Conservation (phyloP, 2,888 invertebrate genomes). For the Eumerus sabulonum region DNA sequence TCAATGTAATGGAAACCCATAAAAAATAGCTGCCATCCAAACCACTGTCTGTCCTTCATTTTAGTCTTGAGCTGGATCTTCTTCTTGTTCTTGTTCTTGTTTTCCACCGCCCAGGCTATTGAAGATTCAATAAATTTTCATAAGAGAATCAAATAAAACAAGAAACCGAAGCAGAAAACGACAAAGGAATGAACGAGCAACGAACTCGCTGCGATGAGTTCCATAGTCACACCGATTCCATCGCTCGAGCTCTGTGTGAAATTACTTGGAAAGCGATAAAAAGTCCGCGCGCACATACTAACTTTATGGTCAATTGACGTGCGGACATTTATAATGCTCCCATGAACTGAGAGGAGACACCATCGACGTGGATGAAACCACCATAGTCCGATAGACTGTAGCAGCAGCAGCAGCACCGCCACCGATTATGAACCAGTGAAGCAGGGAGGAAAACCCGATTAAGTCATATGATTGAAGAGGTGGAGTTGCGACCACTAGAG, state of each 20-base stretch:
- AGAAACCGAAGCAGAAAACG: not conserved
- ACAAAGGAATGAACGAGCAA: not conserved
- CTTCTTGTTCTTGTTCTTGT: slow-evolving; percentile 14
- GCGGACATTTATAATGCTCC: slow-evolving; percentile 65
- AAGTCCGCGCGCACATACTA: slow-evolving; percentile 59
- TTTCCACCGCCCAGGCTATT: slow-evolving; percentile 56
- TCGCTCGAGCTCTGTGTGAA: slow-evolving; percentile 53
- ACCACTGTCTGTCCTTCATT: too few relatives aligned
- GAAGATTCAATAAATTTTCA: slow-evolving; percentile 68
- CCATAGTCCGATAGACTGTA: too few relatives aligned
- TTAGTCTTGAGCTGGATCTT: slow-evolving; percentile 7
- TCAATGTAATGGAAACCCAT: slow-evolving; percentile 69
- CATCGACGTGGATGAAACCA: too few relatives aligned
- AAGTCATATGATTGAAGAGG: slow-evolving; percentile 41
- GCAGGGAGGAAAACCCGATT: slow-evolving; percentile 56
- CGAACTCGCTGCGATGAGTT: not conserved
- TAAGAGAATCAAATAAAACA: slow-evolving; percentile 36
- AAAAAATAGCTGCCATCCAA: slow-evolving; percentile 63
- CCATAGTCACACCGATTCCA: slow-evolving; percentile 46
- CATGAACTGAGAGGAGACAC: not conserved
- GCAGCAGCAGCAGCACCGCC: too few relatives aligned
- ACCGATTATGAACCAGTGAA: too few relatives aligned
- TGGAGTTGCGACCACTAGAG: too few relatives aligned
- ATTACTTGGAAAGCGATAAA: slow-evolving; percentile 67
- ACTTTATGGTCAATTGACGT: slow-evolving; percentile 68